Evolutionary conservation across 2,113 vertebrate species (phyloP).

Genomic region (Galeopterus variegatus): DNA sequence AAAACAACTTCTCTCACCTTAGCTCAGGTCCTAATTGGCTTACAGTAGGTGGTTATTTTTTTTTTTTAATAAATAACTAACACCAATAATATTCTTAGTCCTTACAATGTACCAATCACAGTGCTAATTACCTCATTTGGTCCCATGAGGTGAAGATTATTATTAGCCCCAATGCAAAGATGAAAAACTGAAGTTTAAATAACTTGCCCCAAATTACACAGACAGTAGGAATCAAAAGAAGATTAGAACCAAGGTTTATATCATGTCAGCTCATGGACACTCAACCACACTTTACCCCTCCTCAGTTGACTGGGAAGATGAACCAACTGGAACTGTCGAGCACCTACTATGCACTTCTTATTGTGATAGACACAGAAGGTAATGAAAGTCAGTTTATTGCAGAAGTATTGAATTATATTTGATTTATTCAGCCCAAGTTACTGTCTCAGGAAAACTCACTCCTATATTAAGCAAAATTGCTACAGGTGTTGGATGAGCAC

Average conservation of each 20-base stretch:
- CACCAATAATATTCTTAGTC: neutral
- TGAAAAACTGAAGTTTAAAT: neutral
- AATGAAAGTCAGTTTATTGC: neutral
- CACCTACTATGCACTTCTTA: neutral
- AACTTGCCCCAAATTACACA: neutral
- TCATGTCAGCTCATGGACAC: neutral
- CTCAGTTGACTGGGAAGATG: neutral
- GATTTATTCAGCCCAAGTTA: conserved; percentile 73
- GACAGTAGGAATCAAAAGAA: neutral
- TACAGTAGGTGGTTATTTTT: neutral
- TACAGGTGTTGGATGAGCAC: conserved; percentile 78
- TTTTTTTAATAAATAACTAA: conserved; percentile 1
- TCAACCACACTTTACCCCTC: neutral
- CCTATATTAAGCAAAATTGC: conserved; percentile 72
- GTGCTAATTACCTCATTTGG: neutral
- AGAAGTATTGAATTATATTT: conserved; percentile 70
- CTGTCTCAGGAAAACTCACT: conserved; percentile 68
- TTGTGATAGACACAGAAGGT: neutral
- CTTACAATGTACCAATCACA: neutral
- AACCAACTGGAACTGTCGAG: neutral
- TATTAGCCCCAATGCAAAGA: neutral
- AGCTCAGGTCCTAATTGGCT: neutral
- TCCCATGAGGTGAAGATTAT: neutral
- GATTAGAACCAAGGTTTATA: neutral
- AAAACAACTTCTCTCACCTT: neutral